Evolutionary conservation across 2,888 invertebrate genomes (phyloP).

Genomic region (Erynnis tages): DNA sequence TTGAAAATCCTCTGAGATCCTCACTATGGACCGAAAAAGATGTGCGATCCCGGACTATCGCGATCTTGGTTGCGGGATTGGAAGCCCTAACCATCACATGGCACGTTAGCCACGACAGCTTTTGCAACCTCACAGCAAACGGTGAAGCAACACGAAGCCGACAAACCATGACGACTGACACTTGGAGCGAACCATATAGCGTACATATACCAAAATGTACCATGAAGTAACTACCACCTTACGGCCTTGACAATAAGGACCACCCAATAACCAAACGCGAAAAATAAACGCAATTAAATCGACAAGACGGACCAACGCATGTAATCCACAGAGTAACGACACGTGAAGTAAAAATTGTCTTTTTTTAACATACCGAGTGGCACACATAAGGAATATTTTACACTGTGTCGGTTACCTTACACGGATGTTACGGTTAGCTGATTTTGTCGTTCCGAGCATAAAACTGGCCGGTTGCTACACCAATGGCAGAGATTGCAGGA

Average conservation of each 20-base stretch:
- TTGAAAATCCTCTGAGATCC: no score
- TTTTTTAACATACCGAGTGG: conserved; percentile 31
- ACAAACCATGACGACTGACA: conserved; percentile 69
- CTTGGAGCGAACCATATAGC: conserved; percentile 45
- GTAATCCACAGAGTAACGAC: conserved; percentile 37
- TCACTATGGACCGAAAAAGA: no score
- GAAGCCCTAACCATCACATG: conserved; percentile 58
- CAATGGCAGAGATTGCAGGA: conserved; percentile 39
- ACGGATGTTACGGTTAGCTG: conserved; percentile 48
- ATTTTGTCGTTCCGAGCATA: conserved; percentile 57
- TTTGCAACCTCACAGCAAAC: conserved; percentile 62
- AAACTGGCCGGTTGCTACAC: conserved; percentile 33
- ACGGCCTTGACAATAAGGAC: not conserved
- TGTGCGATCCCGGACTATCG: no score
- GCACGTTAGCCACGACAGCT: conserved; percentile 65
- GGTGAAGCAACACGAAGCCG: conserved; percentile 60
- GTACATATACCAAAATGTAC: not conserved
- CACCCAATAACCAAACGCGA: conserved; percentile 18
- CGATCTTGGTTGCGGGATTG: no score
- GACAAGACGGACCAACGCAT: conserved; percentile 32
- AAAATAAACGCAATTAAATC: conserved; percentile 30
- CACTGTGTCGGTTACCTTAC: conserved; percentile 38
- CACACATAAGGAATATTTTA: conserved; percentile 9
- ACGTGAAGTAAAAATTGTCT: conserved; percentile 25
- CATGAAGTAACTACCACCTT: conserved; percentile 9